phyloP scores from a whole-genome alignment of 2,888 invertebrate species.

The Coelinius sp. region DNA sequence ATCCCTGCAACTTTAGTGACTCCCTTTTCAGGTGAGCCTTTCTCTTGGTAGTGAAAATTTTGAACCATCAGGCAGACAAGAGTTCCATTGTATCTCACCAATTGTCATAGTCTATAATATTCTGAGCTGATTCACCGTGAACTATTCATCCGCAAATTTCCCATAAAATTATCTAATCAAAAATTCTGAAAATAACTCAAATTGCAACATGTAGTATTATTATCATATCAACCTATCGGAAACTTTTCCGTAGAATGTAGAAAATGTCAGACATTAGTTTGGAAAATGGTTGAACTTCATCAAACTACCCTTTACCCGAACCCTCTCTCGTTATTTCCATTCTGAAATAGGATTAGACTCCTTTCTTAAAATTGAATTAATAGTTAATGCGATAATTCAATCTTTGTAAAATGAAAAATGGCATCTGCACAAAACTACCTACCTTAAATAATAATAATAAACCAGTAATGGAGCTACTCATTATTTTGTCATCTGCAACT shows the following conservation, averaged over 20 bases:
- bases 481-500: conserved; percentile 7
- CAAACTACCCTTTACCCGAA: too few relatives aligned
- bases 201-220: too few relatives aligned
- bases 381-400: background rate
- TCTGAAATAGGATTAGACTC: background rate
- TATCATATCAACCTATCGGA: too few relatives aligned
- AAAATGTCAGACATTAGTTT: too few relatives aligned
- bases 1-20: conserved; percentile 34
- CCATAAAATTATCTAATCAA: background rate
- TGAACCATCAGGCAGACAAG: background rate
- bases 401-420: background rate
- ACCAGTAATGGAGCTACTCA: background rate
- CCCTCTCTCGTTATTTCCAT: too few relatives aligned
- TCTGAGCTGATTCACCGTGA: background rate
- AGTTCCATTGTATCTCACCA: background rate
- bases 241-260: too few relatives aligned
- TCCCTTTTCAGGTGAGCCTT: conserved; percentile 15
- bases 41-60: background rate
- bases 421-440: background rate
- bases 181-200: too few relatives aligned
- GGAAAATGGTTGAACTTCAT: too few relatives aligned
- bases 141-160: background rate
- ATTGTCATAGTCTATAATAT: background rate
- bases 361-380: background rate
- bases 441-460: background rate